Conservation (phyloP, 2,797 vertebrate genomes). For the Aselliscus stoliczkanus region DNA sequence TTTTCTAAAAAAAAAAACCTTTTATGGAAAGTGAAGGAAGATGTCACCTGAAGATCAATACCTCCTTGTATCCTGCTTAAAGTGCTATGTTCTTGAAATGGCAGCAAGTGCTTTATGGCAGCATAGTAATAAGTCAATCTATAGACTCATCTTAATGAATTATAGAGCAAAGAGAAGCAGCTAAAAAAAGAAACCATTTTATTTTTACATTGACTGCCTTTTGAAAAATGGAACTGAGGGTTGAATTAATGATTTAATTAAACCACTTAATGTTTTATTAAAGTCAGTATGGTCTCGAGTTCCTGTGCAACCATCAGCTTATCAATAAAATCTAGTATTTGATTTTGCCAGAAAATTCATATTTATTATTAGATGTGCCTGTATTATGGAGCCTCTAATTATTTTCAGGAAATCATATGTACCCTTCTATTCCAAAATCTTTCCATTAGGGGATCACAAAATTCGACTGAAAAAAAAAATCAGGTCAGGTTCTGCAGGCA, state of each 20-base stretch:
- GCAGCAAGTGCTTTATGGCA: constrained; percentile 18
- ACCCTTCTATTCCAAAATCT: constrained; percentile 5
- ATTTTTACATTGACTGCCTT: constrained; percentile 59
- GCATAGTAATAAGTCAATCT: constrained; percentile 53
- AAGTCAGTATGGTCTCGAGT: not conserved
- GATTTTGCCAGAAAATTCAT: constrained; percentile 33
- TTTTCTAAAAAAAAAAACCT: constrained; percentile 8
- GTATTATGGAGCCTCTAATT: constrained; percentile 30
- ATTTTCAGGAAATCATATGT: constrained; percentile 48
- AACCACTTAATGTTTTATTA: constrained; percentile 65
- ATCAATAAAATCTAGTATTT: constrained; percentile 21
- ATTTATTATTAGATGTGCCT: constrained; percentile 22
- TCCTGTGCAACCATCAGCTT: not conserved
- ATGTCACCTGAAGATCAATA: constrained; percentile 56
- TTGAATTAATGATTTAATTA: constrained; percentile 52
- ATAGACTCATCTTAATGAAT: constrained; percentile 57
- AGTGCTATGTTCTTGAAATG: constrained; percentile 22
- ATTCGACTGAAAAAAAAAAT: constrained; percentile 48
- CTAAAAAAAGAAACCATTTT: constrained; percentile 65
- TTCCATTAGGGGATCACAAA: constrained; percentile 42
- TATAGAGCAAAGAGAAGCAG: constrained; percentile 53
- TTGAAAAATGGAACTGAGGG: constrained; percentile 46
- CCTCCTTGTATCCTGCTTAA: constrained; percentile 26
- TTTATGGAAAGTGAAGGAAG: constrained; percentile 49
- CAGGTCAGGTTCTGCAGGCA: constrained; percentile 44